phyloP scores from a whole-genome alignment of 2,888 invertebrate genomes.

The Himalopsyche japonica region DNA sequence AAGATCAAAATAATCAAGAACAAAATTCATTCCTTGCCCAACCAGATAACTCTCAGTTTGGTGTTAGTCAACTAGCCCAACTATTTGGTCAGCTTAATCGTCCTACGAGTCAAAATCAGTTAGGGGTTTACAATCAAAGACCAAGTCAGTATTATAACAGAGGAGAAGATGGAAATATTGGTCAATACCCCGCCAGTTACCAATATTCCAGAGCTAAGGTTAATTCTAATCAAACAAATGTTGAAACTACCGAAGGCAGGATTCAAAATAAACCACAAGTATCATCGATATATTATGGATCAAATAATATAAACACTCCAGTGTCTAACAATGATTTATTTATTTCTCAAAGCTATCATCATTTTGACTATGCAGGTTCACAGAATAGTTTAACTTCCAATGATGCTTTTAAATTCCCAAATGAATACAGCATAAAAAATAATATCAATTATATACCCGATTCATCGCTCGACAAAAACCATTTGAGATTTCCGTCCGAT shows the following conservation, averaged over 20 bases:
- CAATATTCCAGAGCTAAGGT: slow-evolving; percentile 6
- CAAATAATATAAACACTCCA: not conserved
- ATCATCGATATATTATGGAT: slow-evolving; percentile 42
- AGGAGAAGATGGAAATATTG: slow-evolving; percentile 34
- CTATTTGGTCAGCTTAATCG: slow-evolving; percentile 18
- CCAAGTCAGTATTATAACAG: slow-evolving; percentile 45
- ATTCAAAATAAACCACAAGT: slow-evolving; percentile 28
- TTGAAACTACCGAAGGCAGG: slow-evolving; percentile 40
- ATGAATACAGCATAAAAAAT: slow-evolving; percentile 10
- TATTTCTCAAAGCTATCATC: slow-evolving; percentile 27
- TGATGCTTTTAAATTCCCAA: slow-evolving; percentile 26
- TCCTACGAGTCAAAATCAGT: not conserved
- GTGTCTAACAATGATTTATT: slow-evolving; percentile 22
- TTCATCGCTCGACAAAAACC: not conserved
- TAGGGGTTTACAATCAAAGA: not conserved
- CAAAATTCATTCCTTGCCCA: slow-evolving; percentile 15
- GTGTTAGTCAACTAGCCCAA: slow-evolving; percentile 16
- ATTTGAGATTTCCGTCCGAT: slow-evolving; percentile 30
- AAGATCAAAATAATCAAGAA: slow-evolving; percentile 41
- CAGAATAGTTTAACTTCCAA: not conserved
- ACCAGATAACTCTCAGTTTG: not conserved
- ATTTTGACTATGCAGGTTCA: slow-evolving; percentile 1
- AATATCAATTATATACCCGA: not conserved
- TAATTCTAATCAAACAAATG: slow-evolving; percentile 38
- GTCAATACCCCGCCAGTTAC: slow-evolving; percentile 19